A percentile compares a stretch with the other conserved stretches of the same genome.
phyloP scores from a whole-genome alignment of 2,888 invertebrate species.

The Chrysolina americana region DNA sequence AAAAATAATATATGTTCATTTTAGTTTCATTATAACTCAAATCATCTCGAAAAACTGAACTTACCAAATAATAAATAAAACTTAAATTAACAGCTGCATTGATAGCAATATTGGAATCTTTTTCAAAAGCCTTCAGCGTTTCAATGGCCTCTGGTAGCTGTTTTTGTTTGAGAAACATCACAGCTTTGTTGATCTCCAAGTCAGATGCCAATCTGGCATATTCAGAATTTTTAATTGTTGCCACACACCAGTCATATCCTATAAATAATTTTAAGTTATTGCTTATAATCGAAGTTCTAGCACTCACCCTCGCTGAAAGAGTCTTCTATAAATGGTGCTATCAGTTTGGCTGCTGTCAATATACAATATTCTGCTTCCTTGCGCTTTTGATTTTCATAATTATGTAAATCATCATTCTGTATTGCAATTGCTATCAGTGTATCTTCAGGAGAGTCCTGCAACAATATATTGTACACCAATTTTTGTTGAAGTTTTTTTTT shows the following conservation, averaged over 20 bases:
- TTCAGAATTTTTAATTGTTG: conserved; percentile 92
- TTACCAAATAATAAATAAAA: conserved; percentile 85
- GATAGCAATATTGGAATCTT: conserved; percentile 86
- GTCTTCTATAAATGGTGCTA: conserved; percentile 86
- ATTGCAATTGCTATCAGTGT: conserved; percentile 75
- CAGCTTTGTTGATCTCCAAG: conserved; percentile 92
- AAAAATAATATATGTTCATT: too few relatives aligned
- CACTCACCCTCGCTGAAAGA: conserved; percentile 76
- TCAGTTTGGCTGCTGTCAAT: conserved; percentile 89
- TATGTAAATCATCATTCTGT: conserved; percentile 82
- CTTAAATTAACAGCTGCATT: conserved; percentile 89
- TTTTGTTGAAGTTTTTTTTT: too few relatives aligned
- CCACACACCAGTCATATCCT: conserved; percentile 90
- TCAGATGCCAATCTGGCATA: conserved; percentile 87
- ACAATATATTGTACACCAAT: conserved; percentile 39
- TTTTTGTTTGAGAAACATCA: conserved; percentile 86
- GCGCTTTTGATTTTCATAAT: conserved; percentile 80
- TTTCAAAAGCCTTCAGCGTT: conserved; percentile 88
- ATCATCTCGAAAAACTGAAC: neutral
- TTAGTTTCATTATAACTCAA: too few relatives aligned
- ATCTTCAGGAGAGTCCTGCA: conserved; percentile 68
- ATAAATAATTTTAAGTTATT: conserved; percentile 32
- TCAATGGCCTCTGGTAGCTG: conserved; percentile 87
- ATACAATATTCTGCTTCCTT: conserved; percentile 86
- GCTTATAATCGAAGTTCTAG: neutral